Evolutionary conservation across 1,140 invertebrate species (phyloP), one percentile per base, ranked within the genome.

Genomic region (Scaptomyza graminum): DNA sequence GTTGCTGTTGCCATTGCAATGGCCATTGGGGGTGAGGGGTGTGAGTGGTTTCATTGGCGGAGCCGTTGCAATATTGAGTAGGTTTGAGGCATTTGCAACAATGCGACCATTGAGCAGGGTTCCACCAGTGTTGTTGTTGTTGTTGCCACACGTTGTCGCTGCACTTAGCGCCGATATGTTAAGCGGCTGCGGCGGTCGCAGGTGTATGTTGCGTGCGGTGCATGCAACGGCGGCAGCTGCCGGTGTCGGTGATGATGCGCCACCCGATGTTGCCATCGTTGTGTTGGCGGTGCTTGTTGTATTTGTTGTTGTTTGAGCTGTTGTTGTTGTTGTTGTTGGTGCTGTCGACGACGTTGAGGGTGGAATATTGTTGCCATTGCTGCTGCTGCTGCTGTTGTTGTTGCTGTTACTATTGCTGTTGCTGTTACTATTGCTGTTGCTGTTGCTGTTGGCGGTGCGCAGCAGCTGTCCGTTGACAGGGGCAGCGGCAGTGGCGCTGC

Each of bases 111-210:
- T 90, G 12, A 82, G 74, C 44, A 80, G 75, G 9, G 80, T 80
- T 61, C 67, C n/a, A n/a, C n/a, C n/a, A n/a, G n/a, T n/a, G n/a
- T 69, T 46, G 72, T 67, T n/a, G n/a, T n/a, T n/a, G n/a, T n/a
- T n/a, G 9, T 39, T 22, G 46, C 18, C 25, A 4, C 51, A 51
- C n/a, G 74, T 68, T 44, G 84, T 65, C 47, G 84, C 77, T 9
- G 72, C 75, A 72, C 72, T 94, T 22, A 96, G 91, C 3, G 95
- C 95, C 28, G 95, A 95, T 15, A 96, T 93, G 91, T 96, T 96
- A 41, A 96, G 92, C 4, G 94, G 93, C 52, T 85, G 81, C 22
- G 81, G 90, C 44, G 90, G 90, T 60, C 90, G 76, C 69, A 90
- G 68, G 74, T 91, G 90, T 44, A 91, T 89, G 46, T 78, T 84